Evolutionary conservation across 2,797 vertebrate genomes (phyloP).

Genomic region (Philypnodon macrostomus): DNA sequence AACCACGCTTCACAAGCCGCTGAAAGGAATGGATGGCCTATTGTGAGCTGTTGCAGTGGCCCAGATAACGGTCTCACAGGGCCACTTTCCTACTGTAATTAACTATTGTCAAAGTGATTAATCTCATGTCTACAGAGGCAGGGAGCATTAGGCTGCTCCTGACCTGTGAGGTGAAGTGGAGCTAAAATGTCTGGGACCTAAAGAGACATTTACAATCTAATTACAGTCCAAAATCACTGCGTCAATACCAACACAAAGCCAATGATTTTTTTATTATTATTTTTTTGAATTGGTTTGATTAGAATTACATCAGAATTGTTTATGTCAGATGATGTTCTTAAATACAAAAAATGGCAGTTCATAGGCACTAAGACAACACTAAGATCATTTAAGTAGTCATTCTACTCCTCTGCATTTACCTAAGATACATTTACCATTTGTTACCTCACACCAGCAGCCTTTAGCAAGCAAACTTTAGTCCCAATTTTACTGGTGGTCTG

Average conservation of each 20-base stretch:
- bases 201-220: conserved; percentile 15
- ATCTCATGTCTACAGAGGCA: conserved; percentile 56
- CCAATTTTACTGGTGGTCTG: conserved; percentile 14
- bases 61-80: conserved; percentile 58
- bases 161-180: conserved; percentile 34
- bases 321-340: too few relatives aligned
- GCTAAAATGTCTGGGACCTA: conserved; percentile 19
- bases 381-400: too few relatives aligned
- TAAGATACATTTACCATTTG: background rate
- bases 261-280: too few relatives aligned
- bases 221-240: conserved; percentile 1
- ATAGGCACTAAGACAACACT: too few relatives aligned
- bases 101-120: conserved; percentile 67
- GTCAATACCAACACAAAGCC: conserved; percentile 7
- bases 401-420: too few relatives aligned
- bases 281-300: too few relatives aligned
- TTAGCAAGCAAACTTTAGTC: conserved; percentile 1
- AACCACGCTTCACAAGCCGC: conserved; percentile 31
- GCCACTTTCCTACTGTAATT: conserved; percentile 62
- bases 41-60: conserved; percentile 42
- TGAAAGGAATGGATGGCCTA: conserved; percentile 51
- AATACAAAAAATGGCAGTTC: too few relatives aligned
- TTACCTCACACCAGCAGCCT: background rate
- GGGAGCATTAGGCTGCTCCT: conserved; percentile 22
- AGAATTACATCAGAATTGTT: too few relatives aligned